Conservation (phyloP, 2,888 invertebrate species). For the Himalopsyche anomala region DNA sequence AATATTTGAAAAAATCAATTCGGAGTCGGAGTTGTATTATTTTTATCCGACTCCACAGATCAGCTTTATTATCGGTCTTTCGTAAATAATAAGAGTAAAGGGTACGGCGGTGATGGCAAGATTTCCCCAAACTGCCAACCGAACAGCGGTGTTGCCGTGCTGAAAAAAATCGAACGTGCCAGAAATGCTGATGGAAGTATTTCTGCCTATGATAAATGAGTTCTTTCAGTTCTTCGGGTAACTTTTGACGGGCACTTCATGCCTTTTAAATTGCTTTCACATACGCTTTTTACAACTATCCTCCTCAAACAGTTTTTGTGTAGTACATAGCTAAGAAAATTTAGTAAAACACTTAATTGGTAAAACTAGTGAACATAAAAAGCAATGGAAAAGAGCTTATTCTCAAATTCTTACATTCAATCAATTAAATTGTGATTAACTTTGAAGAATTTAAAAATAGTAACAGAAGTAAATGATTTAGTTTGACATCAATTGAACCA, state of each 20-base stretch:
- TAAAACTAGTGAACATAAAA: too few species aligned
- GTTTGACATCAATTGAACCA: too few species aligned
- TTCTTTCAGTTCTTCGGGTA: constrained; percentile 2
- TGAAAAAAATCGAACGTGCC: constrained; percentile 26
- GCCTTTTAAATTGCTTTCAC: constrained; percentile 23
- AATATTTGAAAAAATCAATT: too few species aligned
- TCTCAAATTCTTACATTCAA: too few species aligned
- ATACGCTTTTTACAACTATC: not conserved
- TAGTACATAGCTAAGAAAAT: not conserved
- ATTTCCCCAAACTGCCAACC: not conserved
- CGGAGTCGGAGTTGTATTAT: too few species aligned
- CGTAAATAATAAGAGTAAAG: not conserved
- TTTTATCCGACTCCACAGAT: too few species aligned
- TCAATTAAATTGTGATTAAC: not conserved
- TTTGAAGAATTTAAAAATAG: not conserved
- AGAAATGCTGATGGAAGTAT: constrained; percentile 15
- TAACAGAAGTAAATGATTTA: not conserved
- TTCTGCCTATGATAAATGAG: constrained; percentile 16
- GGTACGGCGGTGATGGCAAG: not conserved
- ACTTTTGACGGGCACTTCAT: constrained; percentile 26
- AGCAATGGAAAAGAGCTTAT: too few species aligned
- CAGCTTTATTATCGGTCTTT: too few species aligned
- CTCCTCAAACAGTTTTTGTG: not conserved
- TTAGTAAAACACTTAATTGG: not conserved
- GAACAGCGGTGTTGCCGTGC: not conserved